Conservation (phyloP, 2,113 vertebrate genomes). For the Sinocyclocheilus anophthalmus region DNA sequence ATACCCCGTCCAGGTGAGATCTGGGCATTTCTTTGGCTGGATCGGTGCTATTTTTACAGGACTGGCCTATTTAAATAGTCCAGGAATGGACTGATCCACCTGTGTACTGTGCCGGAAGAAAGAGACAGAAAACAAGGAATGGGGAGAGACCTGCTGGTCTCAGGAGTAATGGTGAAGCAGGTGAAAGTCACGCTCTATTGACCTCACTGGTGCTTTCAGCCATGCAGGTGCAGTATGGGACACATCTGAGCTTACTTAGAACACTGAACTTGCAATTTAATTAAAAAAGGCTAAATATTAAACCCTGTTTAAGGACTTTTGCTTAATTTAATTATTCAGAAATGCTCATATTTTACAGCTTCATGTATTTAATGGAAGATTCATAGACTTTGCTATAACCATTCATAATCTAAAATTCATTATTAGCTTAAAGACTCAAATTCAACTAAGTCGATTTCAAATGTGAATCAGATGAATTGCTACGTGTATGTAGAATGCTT, state of each 20-base stretch:
- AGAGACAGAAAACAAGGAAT: slow-evolving; percentile 8
- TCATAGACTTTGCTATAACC: not conserved
- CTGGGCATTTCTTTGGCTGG: not conserved
- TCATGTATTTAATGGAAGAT: not conserved
- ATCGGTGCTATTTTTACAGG: slow-evolving; percentile 19
- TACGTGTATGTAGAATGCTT: not conserved
- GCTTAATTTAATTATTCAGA: not conserved
- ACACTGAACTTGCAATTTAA: not conserved
- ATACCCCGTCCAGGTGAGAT: not conserved
- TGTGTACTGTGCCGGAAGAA: not conserved
- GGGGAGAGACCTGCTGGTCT: slow-evolving; percentile 23
- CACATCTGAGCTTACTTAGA: slow-evolving; percentile 43
- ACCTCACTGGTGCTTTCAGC: slow-evolving; percentile 43
- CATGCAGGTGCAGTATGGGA: slow-evolving; percentile 60
- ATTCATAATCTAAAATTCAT: not conserved
- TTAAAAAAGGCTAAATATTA: not conserved
- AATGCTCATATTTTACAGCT: not conserved
- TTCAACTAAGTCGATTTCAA: not conserved
- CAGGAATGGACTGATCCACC: not conserved
- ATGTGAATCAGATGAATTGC: not conserved
- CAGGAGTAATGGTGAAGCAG: slow-evolving; percentile 48
- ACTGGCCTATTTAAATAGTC: slow-evolving; percentile 15
- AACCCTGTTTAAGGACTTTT: too few species aligned
- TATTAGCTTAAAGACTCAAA: not conserved
- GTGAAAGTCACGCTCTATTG: slow-evolving; percentile 53